Base-by-base conservation (phyloP, 2,888 invertebrate species). In the Neoscelio sp. region DNA sequence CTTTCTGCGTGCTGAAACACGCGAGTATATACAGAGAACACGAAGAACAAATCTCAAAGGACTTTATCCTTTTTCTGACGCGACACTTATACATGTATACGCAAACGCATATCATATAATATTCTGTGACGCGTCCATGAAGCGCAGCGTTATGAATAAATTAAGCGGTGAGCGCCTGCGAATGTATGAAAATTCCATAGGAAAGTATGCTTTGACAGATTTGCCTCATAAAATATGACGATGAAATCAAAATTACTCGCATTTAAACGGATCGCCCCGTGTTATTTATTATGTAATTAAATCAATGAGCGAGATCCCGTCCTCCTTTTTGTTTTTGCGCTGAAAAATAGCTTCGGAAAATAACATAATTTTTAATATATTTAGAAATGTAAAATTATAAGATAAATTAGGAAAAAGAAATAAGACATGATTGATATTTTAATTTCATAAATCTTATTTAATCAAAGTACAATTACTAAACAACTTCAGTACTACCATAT, bases 21-120 rank as follows among this genome's bases (percentile, higher is more conserved):
- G 33, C 70, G 40, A 10, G 23, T 20, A 13, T 18, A 54, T 23
- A 44, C 44, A 50, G 35, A 73, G 35, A 23, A 68, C 35, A 26
- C 30, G 40, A 18, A 40, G 46, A 18, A 78, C 74, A 74, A 74
- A 67, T 65, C 78, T 78, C 78, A 73, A 68, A 78, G 78, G 78
- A 78, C 44, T 78, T 56, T 67, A 77, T 77, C 77, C 77, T 33
- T 71, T 77, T 77, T 71, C 71, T 52, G 65, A 50, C 38, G 50
- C 62, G 62, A 48, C 50, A 70, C 67, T 75, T 76, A 30, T 62
- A 42, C 46, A 42, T 15, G 33, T 64, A 13, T 54, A 76, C 20
- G 30, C 46, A 38, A 67, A 44, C 50, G 60, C 52, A 35, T 50
- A 54, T 64, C 62, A 56, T 68, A 76, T 62, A 74, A 78, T 68